A percentile compares a stretch with the other conserved stretches of the same genome.
phyloP scores from a whole-genome alignment of 1,140 invertebrate species.

The Arion vulgaris region DNA sequence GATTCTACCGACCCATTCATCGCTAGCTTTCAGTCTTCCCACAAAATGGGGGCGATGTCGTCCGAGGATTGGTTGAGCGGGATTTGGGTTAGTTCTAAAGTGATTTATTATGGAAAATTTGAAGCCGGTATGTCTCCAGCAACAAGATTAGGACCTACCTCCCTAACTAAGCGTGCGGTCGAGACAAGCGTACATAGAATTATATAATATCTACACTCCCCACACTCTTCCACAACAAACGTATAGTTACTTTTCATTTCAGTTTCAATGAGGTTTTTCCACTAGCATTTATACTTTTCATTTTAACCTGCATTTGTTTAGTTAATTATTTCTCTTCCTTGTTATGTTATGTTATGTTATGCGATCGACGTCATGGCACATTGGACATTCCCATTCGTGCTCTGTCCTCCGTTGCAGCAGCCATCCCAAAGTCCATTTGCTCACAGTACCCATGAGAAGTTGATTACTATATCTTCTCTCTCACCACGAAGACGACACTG shows the following conservation, averaged over 20 bases:
- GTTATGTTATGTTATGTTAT: too few relatives aligned
- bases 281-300: too few relatives aligned
- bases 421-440: too few relatives aligned
- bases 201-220: neutral
- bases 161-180: neutral
- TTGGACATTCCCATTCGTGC: too few relatives aligned
- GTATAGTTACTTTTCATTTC: neutral
- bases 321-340: too few relatives aligned
- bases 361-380: too few relatives aligned
- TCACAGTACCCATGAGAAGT: too few relatives aligned
- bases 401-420: too few relatives aligned
- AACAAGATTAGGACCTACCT: neutral
- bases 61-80: neutral
- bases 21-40: neutral
- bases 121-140: neutral
- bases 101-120: constrained; percentile 12
- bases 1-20: neutral
- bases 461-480: too few relatives aligned
- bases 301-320: too few relatives aligned
- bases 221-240: neutral
- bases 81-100: neutral
- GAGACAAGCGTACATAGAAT: neutral
- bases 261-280: neutral
- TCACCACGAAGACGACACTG: too few relatives aligned
- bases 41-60: neutral